Percentiles rank a stretch among this genome's conserved stretches.
Evolutionary conservation across 2,888 invertebrate genomes (phyloP).

Genomic region (Cantharis lateralis): DNA sequence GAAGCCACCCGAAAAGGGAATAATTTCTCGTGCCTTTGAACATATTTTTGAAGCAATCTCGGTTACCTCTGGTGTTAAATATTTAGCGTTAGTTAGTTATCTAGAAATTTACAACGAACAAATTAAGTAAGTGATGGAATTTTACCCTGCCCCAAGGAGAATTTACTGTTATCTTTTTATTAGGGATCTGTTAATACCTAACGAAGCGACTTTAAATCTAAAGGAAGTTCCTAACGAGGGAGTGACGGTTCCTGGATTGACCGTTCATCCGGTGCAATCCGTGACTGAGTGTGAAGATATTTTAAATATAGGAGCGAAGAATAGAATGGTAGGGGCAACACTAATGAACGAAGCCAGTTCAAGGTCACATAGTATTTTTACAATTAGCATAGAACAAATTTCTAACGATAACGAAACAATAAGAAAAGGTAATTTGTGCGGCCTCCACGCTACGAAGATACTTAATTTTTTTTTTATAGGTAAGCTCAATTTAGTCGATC

Average conservation of each 20-base stretch:
- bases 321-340: conserved; percentile 82
- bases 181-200: conserved; percentile 50
- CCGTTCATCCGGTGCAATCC: conserved; percentile 77
- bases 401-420: conserved; percentile 57
- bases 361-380: conserved; percentile 86
- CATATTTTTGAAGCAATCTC: conserved; percentile 87
- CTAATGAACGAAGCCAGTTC: conserved; percentile 89
- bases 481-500: conserved; percentile 84
- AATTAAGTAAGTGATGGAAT: conserved; percentile 54
- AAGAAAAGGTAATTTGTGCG: conserved; percentile 45
- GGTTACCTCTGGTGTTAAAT: conserved; percentile 72
- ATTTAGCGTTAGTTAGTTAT: conserved; percentile 77
- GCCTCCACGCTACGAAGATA: neutral
- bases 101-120: conserved; percentile 87
- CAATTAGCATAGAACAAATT: conserved; percentile 82
- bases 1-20: conserved; percentile 59
- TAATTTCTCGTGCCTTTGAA: conserved; percentile 81
- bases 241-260: conserved; percentile 63
- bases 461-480: conserved; percentile 51
- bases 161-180: conserved; percentile 20
- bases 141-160: neutral
- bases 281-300: conserved; percentile 76
- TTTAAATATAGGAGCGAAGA: conserved; percentile 76
- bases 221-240: conserved; percentile 61
- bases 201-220: conserved; percentile 49